Evolutionary conservation across 1,140 invertebrate genomes (phyloP).

Genomic region (Drosophila tropicalis): DNA sequence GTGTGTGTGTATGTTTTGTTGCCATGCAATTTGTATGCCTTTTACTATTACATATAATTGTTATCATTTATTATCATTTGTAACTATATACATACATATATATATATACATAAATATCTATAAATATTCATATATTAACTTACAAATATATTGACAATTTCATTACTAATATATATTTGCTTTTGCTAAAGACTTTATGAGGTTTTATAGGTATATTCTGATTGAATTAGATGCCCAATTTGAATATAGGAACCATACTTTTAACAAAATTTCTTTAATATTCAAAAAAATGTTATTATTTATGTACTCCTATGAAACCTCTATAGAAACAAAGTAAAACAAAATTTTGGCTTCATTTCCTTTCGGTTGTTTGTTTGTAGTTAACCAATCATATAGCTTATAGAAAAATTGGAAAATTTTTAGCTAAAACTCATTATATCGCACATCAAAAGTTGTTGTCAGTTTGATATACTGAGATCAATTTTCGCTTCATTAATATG

Average conservation of each 20-base stretch:
- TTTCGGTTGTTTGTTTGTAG: constrained; percentile 11
- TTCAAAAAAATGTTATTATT: too few species aligned
- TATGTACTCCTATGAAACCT: background rate
- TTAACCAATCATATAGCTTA: background rate
- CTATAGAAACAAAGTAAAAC: background rate
- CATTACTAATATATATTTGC: constrained; percentile 33
- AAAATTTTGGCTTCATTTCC: background rate
- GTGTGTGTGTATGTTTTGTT: constrained; percentile 80
- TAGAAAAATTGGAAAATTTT: background rate
- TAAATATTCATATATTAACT: constrained; percentile 12
- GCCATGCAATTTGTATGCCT: constrained; percentile 77
- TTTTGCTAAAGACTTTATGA: background rate
- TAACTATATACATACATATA: background rate
- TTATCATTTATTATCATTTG: constrained; percentile 42
- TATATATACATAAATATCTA: constrained; percentile 24
- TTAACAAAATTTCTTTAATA: too few species aligned
- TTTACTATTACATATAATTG: constrained; percentile 56
- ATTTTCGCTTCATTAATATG: background rate
- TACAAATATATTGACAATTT: constrained; percentile 20
- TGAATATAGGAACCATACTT: background rate
- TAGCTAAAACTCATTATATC: constrained; percentile 10
- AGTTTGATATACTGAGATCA: background rate
- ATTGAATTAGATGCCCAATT: too few species aligned
- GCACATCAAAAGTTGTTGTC: constrained; percentile 6
- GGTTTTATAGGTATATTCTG: background rate